Base-by-base conservation (phyloP, 2,113 vertebrate genomes). In the Eubucco bourcierii region DNA sequence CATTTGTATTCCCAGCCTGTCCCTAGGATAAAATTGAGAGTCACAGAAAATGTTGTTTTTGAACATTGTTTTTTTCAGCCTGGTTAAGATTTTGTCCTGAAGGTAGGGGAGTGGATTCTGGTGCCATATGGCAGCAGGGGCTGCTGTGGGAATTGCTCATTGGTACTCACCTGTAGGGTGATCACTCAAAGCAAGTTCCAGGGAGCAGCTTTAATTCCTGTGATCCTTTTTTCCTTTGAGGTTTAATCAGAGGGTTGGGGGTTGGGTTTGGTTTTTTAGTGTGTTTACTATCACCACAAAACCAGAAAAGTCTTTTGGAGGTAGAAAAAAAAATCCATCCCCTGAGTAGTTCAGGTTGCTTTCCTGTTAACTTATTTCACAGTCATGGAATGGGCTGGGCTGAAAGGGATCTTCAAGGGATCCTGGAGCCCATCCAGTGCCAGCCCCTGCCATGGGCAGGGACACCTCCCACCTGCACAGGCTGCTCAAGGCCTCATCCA, bases 71-170 rank as follows among this genome's bases (percentile, higher is more conserved):
- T 82, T 87, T 82, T 89, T 44, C 55, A 83, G 28, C 72, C 67
- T 39, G 39, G 29, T 80, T 20, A 95, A 77, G 71, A 67, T 53
- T 88, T 76, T 86, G 18, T 87, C 87, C 59, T 93, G 66, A 89
- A 91, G 72, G 39, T 90, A 79, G 0, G 0, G 87, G 66, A 89
- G 33, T 89, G 83, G 47, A 47, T 78, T 95, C 88, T 85, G n/a
- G 65, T 88, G 87, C 84, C 93, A 96, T 95, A 93, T 95, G 93
- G 91, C 81, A 94, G 66, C 73, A 84, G 37, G 14, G 67, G 56
- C 89, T 96, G 72, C 84, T 90, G 15, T 80, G 91, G 88, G 94
- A 96, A 94, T 95, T 90, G 56, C 34, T 85, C 68, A 80, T 92
- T 92, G 41, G 92, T 92, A 73, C 41, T 91, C 76, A 96, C 79